Conservation (phyloP, 1,140 invertebrate genomes). For the Cecropterus lyciades region DNA sequence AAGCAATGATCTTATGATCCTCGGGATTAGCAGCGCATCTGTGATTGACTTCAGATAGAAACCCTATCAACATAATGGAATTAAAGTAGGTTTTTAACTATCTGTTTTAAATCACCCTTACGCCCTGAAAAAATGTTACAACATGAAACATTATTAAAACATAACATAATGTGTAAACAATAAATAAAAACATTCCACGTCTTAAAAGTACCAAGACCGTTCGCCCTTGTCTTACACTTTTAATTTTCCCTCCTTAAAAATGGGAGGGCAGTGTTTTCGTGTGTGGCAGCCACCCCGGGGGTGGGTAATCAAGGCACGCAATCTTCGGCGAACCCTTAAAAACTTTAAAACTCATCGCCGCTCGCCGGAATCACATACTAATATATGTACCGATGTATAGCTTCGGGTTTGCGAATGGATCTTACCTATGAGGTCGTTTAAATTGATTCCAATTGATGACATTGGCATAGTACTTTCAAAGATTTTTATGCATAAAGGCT, state of each 20-base stretch:
- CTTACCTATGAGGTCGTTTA: too few relatives aligned
- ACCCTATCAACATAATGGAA: too few relatives aligned
- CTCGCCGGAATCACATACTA: conserved; percentile 49
- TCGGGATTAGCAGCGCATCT: too few relatives aligned
- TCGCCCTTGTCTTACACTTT: conserved; percentile 61
- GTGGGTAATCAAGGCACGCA: conserved; percentile 81
- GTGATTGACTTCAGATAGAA: too few relatives aligned
- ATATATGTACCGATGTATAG: conserved; percentile 29
- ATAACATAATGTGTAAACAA: conserved; percentile 15
- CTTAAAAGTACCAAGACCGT: conserved; percentile 70
- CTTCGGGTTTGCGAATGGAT: too few relatives aligned
- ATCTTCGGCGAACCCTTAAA: conserved; percentile 83
- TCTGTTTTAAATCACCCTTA: too few relatives aligned
- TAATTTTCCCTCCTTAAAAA: conserved; percentile 84
- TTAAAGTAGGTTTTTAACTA: too few relatives aligned
- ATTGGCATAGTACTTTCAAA: too few relatives aligned
- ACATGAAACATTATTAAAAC: neutral
- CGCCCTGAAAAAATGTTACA: too few relatives aligned
- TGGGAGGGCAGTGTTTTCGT: conserved; percentile 70
- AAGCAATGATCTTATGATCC: too few relatives aligned
- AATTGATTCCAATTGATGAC: too few relatives aligned
- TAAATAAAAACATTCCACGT: conserved; percentile 36
- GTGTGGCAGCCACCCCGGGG: conserved; percentile 59
- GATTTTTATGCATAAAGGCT: too few relatives aligned
- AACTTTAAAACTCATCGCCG: conserved; percentile 83